Base-by-base conservation (phyloP, 2,888 invertebrate species). In the Branchipolynoe longqiensis region DNA sequence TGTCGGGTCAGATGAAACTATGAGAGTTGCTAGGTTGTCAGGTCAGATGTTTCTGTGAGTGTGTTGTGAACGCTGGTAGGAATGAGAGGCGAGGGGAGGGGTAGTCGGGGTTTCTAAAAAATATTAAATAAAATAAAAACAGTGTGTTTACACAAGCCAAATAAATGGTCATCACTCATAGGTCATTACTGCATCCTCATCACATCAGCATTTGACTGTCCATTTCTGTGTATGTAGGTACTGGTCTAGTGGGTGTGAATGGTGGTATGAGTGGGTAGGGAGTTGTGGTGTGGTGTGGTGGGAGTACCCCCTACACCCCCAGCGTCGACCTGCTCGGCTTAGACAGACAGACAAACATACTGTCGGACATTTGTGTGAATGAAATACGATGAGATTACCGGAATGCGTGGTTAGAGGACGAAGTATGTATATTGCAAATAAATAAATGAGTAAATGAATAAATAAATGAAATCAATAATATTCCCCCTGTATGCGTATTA, bases 161-260 rank as follows among this genome's bases (percentile, higher is more conserved):
- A 12, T 48, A 18, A 18, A 18, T 48, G 18, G 8, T 48, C 48
- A 12, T 18, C 8, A 12, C 22, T 69, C 69, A 69, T 69, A 36
- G 36, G 1, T 69, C 69, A 69, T 33, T 25, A 69, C 38, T 38
- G 8, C 69, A 69, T 69, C 4, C 12, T 69, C 69, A 69, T 8
- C 33, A 36, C 69, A 69, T 28, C 8, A n/a, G n/a, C n/a, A n/a
- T n/a, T n/a, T n/a, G n/a, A 69, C 69, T 69, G 69, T 69, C 69
- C 69, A 69, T 33, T 69, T 62, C 25, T 8, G 14, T 31, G 69
- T 36, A 69, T 69, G 69, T 33, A 1, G 38, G 69, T 14, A 69
- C 22, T 33, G 69, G 4, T 22, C 31, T 12, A 33, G 69, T 33
- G 69, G 38, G 4, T 18, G 38, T 12, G 69, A 69, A 2, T 14